Conservation (phyloP, 2,797 vertebrate genomes). For the Emys orbicularis region DNA sequence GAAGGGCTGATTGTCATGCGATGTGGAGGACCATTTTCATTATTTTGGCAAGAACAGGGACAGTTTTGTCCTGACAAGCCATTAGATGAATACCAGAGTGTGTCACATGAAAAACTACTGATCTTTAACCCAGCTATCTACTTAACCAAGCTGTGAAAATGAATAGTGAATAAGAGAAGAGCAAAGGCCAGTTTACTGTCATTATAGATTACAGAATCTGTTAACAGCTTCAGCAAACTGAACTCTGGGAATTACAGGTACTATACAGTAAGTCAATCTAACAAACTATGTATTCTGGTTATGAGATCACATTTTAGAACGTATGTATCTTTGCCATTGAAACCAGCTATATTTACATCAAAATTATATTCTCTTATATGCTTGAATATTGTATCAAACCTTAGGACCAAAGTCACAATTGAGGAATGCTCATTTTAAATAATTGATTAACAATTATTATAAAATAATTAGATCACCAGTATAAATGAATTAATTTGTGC, state of each 20-base stretch:
- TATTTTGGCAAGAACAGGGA: constrained; percentile 92
- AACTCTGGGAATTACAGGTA: constrained; percentile 81
- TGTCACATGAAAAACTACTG: constrained; percentile 92
- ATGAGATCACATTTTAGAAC: constrained; percentile 16
- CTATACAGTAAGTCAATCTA: constrained; percentile 61
- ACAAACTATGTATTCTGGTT: constrained; percentile 10
- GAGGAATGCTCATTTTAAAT: constrained; percentile 34
- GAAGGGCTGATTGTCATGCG: constrained; percentile 93
- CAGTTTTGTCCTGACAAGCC: constrained; percentile 91
- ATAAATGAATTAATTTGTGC: constrained; percentile 14
- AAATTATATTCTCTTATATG: constrained; percentile 1
- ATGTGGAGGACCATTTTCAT: constrained; percentile 87
- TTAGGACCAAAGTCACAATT: constrained; percentile 5
- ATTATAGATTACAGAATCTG: constrained; percentile 80
- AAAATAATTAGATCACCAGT: constrained; percentile 21
- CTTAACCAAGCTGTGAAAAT: constrained; percentile 84
- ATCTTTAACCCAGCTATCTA: constrained; percentile 86
- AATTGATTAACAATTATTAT: background rate
- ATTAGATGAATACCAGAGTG: constrained; percentile 85
- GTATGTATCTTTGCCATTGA: constrained; percentile 7
- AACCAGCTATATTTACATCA: background rate
- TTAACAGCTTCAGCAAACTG: constrained; percentile 77
- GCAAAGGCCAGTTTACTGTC: constrained; percentile 84
- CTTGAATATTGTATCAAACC: background rate
- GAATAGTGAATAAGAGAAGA: constrained; percentile 83